Evolutionary conservation across 2,888 invertebrate species (phyloP).

Genomic region (Sisyra nigra): DNA sequence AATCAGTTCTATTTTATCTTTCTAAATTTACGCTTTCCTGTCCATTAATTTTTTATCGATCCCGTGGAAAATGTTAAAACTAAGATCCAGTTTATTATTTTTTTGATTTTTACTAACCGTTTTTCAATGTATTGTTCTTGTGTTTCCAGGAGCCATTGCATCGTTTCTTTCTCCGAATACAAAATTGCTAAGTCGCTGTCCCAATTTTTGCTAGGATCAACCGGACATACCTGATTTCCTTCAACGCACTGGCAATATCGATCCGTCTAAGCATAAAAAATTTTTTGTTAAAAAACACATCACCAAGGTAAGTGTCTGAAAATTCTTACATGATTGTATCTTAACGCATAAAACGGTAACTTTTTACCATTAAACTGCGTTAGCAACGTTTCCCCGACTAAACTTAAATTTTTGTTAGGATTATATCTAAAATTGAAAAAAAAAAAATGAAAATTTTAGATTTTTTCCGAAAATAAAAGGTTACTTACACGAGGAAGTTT

Average conservation of each 20-base stretch:
- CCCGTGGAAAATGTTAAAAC: neutral
- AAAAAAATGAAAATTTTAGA: no score
- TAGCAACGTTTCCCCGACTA: neutral
- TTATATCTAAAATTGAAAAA: conserved; percentile 9
- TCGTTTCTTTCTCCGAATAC: conserved; percentile 26
- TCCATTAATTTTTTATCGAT: no score
- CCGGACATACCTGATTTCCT: conserved; percentile 25
- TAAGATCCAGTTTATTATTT: neutral
- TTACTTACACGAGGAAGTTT: conserved; percentile 25
- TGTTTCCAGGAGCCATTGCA: conserved; percentile 35
- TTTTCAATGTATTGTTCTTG: conserved; percentile 35
- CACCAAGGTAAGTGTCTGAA: neutral
- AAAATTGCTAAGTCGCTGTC: conserved; percentile 20
- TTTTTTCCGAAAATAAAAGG: neutral
- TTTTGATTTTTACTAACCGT: conserved; percentile 23
- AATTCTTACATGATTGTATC: conserved; percentile 1
- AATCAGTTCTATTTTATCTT: no score
- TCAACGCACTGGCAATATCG: conserved; percentile 30
- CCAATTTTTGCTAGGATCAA: conserved; percentile 13
- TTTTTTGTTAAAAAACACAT: neutral
- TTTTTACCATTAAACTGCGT: neutral
- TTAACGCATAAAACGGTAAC: neutral
- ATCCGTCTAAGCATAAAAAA: conserved; percentile 25
- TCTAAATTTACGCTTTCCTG: no score
- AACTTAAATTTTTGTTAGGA: conserved; percentile 3